Base-by-base conservation (phyloP, 2,113 vertebrate genomes). In the Spea bombifrons region DNA sequence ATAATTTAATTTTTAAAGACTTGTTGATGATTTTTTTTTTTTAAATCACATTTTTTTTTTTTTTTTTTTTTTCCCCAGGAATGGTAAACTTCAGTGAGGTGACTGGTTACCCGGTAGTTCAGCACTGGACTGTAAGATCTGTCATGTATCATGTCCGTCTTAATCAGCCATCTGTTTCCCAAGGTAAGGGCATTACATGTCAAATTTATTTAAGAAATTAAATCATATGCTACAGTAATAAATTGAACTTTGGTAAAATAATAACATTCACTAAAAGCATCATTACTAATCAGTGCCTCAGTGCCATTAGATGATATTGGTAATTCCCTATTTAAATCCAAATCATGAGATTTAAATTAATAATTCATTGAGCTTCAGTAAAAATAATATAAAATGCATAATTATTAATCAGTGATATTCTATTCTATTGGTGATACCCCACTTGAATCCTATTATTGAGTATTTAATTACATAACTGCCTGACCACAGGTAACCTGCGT, bases 71-170 rank as follows among this genome's bases (percentile, higher is more conserved):
- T 43, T 43, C 68, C 61, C 47, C 83, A 95, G 94, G 94, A 5
- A 96, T 98, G 96, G 97, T 99, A 84, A 99, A 99, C 90, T 99
- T 97, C 94, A 99, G 97, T 0, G 97, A 99, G 85, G 97, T 99
- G 61, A 94, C 96, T 0, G 97, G 97, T 0, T 99, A 99, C 73
- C 97, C 97, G 0, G 88, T 98, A 0, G 85, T 98, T 72, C 97
- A 99, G 84, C 95, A 96, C 84, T 99, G 97, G 97, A 96, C 91
- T 78, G 94, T 99, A 4, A 93, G 94, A 55, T 98, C 96, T 0
- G 86, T 96, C 75, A 93, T 97, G 86, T 96, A 96, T 88, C 96
- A 98, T 0, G 94, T 98, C 87, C 96, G 94, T 73, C 97, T 99
- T 89, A 97, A 92, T 88, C 96, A 97, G 83, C 93, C 93, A 87